Evolutionary conservation across 2,797 vertebrate genomes (phyloP).

Genomic region (Denticeps clupeoides): DNA sequence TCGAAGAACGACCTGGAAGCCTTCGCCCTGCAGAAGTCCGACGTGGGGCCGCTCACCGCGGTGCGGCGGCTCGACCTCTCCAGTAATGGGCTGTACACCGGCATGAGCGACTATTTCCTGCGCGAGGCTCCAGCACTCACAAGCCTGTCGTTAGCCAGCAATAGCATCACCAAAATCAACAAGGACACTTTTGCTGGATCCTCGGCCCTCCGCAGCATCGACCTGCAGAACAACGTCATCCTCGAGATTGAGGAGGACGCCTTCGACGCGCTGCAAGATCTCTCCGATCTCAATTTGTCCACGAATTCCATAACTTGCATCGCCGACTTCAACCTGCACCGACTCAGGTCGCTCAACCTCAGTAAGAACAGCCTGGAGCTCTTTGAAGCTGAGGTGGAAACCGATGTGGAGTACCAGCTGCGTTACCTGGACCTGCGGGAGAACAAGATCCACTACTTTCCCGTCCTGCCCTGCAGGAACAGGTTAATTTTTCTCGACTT

Average conservation of each 20-base stretch:
- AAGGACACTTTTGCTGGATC: slow-evolving; percentile 63
- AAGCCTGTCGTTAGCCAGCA: slow-evolving; percentile 71
- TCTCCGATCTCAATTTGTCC: slow-evolving; percentile 80
- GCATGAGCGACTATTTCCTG: slow-evolving; percentile 74
- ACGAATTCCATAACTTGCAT: slow-evolving; percentile 93
- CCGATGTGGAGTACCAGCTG: slow-evolving; percentile 51
- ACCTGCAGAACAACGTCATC: slow-evolving; percentile 86
- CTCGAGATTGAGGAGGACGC: slow-evolving; percentile 87
- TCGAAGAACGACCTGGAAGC: slow-evolving; percentile 71
- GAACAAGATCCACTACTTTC: slow-evolving; percentile 78
- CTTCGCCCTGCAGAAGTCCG: slow-evolving; percentile 48
- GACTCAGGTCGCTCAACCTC: slow-evolving; percentile 72
- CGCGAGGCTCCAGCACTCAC: slow-evolving; percentile 60
- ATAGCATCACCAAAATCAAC: slow-evolving; percentile 79
- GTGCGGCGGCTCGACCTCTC: slow-evolving; percentile 75
- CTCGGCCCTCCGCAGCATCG: slow-evolving; percentile 55
- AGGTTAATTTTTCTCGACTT: slow-evolving; percentile 68
- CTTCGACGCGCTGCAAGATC: slow-evolving; percentile 64
- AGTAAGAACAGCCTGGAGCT: slow-evolving; percentile 85
- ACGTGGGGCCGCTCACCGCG: slow-evolving; percentile 58
- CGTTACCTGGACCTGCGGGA: slow-evolving; percentile 74
- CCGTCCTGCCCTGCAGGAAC: slow-evolving; percentile 65
- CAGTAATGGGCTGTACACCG: slow-evolving; percentile 74
- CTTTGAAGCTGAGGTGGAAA: slow-evolving; percentile 63
- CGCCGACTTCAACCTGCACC: slow-evolving; percentile 76